These are phyloP conservation scores for Caenorhabditis sp. DNA, from an alignment of 2,888 invertebrate species.

Conservation along the genomic window DNA sequence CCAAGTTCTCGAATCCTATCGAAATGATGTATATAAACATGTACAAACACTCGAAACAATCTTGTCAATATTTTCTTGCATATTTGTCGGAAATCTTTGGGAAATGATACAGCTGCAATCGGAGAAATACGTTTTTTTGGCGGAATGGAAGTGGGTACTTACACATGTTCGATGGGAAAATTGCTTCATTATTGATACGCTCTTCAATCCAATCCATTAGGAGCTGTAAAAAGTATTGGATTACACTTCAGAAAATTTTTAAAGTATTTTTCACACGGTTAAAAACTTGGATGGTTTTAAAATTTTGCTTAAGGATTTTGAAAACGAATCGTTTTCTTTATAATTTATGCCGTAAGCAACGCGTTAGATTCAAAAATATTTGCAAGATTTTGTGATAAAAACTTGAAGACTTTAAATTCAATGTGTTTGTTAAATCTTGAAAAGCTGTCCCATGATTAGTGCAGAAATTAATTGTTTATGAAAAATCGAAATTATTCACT, in stretches of 20 bases:
- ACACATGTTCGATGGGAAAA: constrained; percentile 75
- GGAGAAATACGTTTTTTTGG: not conserved
- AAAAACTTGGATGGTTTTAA: no score
- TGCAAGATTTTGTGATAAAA: not conserved
- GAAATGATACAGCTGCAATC: constrained; percentile 82
- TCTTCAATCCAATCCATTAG: constrained; percentile 84
- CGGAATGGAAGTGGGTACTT: not conserved
- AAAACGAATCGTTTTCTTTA: no score
- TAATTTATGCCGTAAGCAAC: no score
- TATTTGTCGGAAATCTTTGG: constrained; percentile 81
- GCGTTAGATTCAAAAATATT: no score
- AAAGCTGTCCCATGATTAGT: no score
- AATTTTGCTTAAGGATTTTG: no score
- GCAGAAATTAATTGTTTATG: no score
- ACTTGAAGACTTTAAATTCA: no score
- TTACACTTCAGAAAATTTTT: not conserved
- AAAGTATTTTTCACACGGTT: no score
- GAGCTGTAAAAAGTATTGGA: constrained; percentile 21
- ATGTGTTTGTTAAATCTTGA: no score
- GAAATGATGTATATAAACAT: constrained; percentile 93
- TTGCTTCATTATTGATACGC: constrained; percentile 86
- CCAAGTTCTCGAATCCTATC: constrained; percentile 86
- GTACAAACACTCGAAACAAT: constrained; percentile 88
- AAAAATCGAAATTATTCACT: no score
- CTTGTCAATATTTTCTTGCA: constrained; percentile 88